A percentile compares a stretch with the other conserved stretches of the same genome.
phyloP scores from a whole-genome alignment of 2,888 invertebrate species.

The Cabera pusaria region DNA sequence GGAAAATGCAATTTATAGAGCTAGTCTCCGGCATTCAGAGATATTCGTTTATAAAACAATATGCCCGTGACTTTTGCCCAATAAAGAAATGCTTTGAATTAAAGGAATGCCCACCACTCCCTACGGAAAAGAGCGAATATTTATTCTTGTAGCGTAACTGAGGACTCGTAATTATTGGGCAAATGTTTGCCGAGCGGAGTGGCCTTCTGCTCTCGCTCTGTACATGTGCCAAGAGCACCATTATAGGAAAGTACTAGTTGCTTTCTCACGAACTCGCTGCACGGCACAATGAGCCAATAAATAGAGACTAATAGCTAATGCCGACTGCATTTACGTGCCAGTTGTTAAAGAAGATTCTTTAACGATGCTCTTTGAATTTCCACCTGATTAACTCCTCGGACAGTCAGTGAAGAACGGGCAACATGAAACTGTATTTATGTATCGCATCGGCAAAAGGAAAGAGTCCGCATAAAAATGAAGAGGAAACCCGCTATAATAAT shows the following conservation, averaged over 20 bases:
- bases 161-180: conserved; percentile 77
- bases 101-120: conserved; percentile 61
- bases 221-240: conserved; percentile 67
- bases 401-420: conserved; percentile 7
- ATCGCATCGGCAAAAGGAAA: conserved; percentile 8
- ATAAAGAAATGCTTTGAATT: conserved; percentile 73
- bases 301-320: conserved; percentile 45
- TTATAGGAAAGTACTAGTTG: conserved; percentile 66
- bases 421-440: conserved; percentile 2
- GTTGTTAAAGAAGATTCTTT: conserved; percentile 28
- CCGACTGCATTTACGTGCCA: conserved; percentile 36
- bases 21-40: conserved; percentile 40
- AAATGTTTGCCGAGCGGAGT: conserved; percentile 75
- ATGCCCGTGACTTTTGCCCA: conserved; percentile 65
- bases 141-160: conserved; percentile 72
- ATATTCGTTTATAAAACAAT: conserved; percentile 71
- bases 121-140: conserved; percentile 59
- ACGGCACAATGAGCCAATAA: conserved; percentile 58
- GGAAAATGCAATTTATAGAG: conserved; percentile 30
- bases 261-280: conserved; percentile 54
- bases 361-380: conserved; percentile 15
- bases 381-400: conserved; percentile 14
- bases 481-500: conserved; percentile 11
- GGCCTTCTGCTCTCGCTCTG: conserved; percentile 58
- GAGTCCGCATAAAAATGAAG: conserved; percentile 7